Conservation (phyloP, 1,140 invertebrate species). For the Hycleus cichorii region DNA sequence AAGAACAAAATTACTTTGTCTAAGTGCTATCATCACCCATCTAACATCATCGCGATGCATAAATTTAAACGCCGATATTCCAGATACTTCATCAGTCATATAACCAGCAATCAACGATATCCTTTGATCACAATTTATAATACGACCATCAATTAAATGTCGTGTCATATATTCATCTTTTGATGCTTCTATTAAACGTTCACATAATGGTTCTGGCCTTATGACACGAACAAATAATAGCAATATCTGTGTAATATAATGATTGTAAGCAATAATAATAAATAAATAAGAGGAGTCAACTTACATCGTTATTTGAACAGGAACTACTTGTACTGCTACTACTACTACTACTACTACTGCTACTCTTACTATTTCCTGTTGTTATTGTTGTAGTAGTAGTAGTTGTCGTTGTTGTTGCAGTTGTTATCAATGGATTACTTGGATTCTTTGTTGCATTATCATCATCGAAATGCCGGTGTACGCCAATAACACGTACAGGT, state of each 20-base stretch:
- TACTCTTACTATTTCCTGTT: not conserved
- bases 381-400: not conserved
- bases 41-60: constrained; percentile 80
- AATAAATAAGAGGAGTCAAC: constrained; percentile 1
- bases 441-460: not conserved
- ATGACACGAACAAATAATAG: constrained; percentile 36
- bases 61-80: constrained; percentile 73
- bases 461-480: constrained; percentile 17
- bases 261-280: not conserved
- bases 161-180: constrained; percentile 79
- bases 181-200: constrained; percentile 62
- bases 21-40: constrained; percentile 73
- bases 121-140: constrained; percentile 77
- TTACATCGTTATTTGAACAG: constrained; percentile 24
- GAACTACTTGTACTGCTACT: constrained; percentile 1
- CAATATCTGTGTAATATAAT: constrained; percentile 34
- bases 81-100: constrained; percentile 73
- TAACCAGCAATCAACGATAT: constrained; percentile 80
- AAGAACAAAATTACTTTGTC: constrained; percentile 63
- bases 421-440: not conserved
- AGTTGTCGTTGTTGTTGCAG: not conserved
- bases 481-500: constrained; percentile 50
- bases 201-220: constrained; percentile 58
- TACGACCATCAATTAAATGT: constrained; percentile 74
- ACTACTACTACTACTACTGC: not conserved